These are phyloP conservation scores for Aphelenchoides besseyi DNA, from an alignment of 1,140 invertebrate genomes.

Conservation along the genomic window DNA sequence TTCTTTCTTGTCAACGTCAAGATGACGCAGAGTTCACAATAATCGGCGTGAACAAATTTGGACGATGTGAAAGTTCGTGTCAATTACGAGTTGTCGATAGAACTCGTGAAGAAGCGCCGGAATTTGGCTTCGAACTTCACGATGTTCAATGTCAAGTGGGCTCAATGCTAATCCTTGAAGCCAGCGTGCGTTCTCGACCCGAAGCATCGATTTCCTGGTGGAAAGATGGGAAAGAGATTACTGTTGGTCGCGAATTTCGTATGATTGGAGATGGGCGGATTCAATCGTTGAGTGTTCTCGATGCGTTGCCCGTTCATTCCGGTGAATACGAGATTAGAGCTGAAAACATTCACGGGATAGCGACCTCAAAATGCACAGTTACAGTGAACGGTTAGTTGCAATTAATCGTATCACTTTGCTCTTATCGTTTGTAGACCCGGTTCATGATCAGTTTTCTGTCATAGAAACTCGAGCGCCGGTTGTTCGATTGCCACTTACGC, in stretches of 20 bases:
- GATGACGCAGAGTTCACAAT: constrained; percentile 49
- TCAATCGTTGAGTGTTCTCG: constrained; percentile 70
- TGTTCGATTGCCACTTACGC: constrained; percentile 50
- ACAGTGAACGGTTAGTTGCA: constrained; percentile 39
- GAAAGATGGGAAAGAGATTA: constrained; percentile 37
- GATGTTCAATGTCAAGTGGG: background rate
- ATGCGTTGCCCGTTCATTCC: constrained; percentile 81
- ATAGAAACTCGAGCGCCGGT: constrained; percentile 27
- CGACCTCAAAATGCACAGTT: constrained; percentile 57
- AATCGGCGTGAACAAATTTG: constrained; percentile 47
- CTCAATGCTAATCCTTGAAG: constrained; percentile 5
- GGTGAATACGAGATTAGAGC: constrained; percentile 85
- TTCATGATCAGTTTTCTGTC: background rate
- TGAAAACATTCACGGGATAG: constrained; percentile 78
- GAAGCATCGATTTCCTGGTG: constrained; percentile 44
- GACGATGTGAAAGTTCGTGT: constrained; percentile 43
- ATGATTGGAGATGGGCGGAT: constrained; percentile 38
- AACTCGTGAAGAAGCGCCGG: constrained; percentile 9
- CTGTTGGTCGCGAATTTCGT: constrained; percentile 39
- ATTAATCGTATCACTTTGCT: background rate
- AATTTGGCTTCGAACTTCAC: constrained; percentile 18
- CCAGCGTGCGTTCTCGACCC: background rate
- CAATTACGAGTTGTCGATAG: constrained; percentile 26
- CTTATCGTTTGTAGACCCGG: background rate
- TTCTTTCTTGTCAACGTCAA: constrained; percentile 32